Evolutionary conservation across 2,888 invertebrate genomes (phyloP).

Genomic region (Latheticus oryzae): DNA sequence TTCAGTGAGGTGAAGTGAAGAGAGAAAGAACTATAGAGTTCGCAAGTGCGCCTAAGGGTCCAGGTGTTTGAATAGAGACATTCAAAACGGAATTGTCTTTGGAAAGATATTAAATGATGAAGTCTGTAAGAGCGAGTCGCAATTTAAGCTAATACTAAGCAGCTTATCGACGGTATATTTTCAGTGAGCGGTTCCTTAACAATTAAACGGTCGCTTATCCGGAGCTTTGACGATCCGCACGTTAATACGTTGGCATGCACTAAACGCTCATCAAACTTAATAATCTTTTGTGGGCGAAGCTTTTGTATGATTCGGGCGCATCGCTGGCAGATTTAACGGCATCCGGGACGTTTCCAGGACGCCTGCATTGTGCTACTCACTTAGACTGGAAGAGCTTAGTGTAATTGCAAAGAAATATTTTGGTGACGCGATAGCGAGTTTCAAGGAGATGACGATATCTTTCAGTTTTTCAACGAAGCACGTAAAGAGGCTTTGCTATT

Average conservation of each 20-base stretch:
- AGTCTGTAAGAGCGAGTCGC: conserved; percentile 47
- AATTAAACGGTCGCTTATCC: conserved; percentile 56
- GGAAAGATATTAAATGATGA: conserved; percentile 60
- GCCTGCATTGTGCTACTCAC: conserved; percentile 48
- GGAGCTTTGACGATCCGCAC: conserved; percentile 44
- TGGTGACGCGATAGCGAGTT: conserved; percentile 33
- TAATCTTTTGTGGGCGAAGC: conserved; percentile 65
- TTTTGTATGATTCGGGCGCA: conserved; percentile 58
- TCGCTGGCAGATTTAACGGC: conserved; percentile 41
- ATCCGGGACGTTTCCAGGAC: conserved; percentile 46
- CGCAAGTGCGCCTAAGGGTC: conserved; percentile 34
- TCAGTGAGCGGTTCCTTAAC: conserved; percentile 56
- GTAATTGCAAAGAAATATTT: conserved; percentile 55
- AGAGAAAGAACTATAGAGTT: conserved; percentile 9
- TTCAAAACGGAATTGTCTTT: conserved; percentile 55
- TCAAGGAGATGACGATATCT: too few species aligned
- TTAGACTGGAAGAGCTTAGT: conserved; percentile 54
- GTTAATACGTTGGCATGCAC: conserved; percentile 57
- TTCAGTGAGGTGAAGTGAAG: background rate
- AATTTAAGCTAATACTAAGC: conserved; percentile 58
- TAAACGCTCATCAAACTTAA: conserved; percentile 65
- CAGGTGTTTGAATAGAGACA: conserved; percentile 56
- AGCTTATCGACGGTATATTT: conserved; percentile 57
- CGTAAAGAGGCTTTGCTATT: too few species aligned
- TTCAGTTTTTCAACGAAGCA: too few species aligned